Base-by-base conservation (phyloP, 2,113 vertebrate species). In the Halichoeres trimaculatus region DNA sequence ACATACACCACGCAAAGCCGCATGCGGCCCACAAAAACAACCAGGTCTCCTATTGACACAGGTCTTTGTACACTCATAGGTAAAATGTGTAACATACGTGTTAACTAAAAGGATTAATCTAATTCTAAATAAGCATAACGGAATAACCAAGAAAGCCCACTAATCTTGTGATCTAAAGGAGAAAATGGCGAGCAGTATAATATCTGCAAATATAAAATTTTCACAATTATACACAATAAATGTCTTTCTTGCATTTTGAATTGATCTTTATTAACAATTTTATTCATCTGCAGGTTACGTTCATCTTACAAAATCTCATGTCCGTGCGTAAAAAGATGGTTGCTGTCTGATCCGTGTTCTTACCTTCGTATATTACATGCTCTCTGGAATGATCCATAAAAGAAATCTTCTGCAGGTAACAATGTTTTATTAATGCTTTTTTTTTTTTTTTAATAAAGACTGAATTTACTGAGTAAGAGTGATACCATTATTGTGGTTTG, bases 191-290 rank as follows among this genome's bases (percentile, higher is more conserved):
- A 13, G 9, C 17, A 45, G 17, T 7, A 19, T 45, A 19, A 19
- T 17, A 2, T 0, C 1, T 47, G 52, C 59, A 68, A 53, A 68
- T 48, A 22, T 7, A 11, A 56, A 75, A 71, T n/a, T n/a, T n/a
- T n/a, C n/a, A n/a, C n/a, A n/a, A n/a, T 23, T n/a, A 76, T 38
- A 19, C 23, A 55, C 51, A 73, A 65, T 8, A 30, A 68, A 3
- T 35, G 14, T 10, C 24, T 4, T 17, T 14, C 9, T 34, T 4
- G 1, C 58, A 19, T 72, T 73, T 70, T 14, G 38, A 76, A 76
- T 71, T 23, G 0, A 58, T 58, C 20, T 87, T 85, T 85, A 87
- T 87, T 84, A 69, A 66, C 24, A 81, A 75, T 72, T 24, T 26
- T 35, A 54, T 59, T 35, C 6, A 53, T 52, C 41, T 51, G 34